A percentile compares a stretch with the other conserved stretches of the same genome.
Evolutionary conservation across 2,113 vertebrate species (phyloP).

Genomic region (Vidua macroura): DNA sequence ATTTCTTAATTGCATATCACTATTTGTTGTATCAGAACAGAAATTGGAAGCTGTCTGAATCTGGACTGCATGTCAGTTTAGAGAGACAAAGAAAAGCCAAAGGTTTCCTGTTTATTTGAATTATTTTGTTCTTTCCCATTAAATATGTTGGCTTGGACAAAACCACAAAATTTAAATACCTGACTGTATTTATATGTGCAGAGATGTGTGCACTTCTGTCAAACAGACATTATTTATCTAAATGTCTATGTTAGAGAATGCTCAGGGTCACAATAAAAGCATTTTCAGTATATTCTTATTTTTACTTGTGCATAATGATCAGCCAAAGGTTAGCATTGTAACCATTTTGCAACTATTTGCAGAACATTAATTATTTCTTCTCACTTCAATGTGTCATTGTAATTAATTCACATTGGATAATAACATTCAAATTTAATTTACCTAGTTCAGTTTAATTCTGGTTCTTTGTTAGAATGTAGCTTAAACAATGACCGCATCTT

Average conservation of each 20-base stretch:
- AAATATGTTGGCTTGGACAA: background rate
- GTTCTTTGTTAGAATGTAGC: slow-evolving; percentile 33
- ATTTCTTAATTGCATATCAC: background rate
- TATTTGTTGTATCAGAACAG: background rate
- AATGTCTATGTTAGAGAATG: background rate
- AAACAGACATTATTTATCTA: background rate
- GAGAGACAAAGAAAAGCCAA: background rate
- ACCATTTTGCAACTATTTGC: slow-evolving; percentile 11
- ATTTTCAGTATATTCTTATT: background rate
- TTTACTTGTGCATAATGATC: background rate
- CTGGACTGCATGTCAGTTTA: background rate
- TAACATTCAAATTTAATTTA: slow-evolving; percentile 45
- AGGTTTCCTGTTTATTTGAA: background rate
- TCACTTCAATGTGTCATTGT: slow-evolving; percentile 31
- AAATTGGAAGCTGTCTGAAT: background rate
- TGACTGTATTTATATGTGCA: background rate
- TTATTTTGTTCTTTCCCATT: background rate
- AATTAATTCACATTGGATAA: slow-evolving; percentile 16
- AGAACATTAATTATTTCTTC: slow-evolving; percentile 3
- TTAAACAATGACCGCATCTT: slow-evolving; percentile 53
- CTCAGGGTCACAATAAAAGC: background rate
- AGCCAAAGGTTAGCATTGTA: background rate
- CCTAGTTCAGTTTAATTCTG: slow-evolving; percentile 38
- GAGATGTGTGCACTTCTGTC: background rate
- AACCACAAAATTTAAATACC: background rate